These are phyloP conservation scores for Rhynchonycteris naso DNA, from an alignment of 2,797 vertebrate species.

Conservation along the genomic window DNA sequence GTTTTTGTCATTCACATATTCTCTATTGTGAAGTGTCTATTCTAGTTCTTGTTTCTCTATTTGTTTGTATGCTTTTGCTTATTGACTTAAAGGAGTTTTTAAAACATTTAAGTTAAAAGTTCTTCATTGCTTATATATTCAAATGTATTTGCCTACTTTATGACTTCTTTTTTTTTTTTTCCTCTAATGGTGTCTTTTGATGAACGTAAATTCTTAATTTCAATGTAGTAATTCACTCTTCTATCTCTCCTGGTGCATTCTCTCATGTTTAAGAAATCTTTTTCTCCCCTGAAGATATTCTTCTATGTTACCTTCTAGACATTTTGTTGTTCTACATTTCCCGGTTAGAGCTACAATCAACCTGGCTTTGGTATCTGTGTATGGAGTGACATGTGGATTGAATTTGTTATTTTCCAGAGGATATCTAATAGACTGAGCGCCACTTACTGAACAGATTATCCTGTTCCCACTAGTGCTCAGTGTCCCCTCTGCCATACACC, in stretches of 20 bases:
- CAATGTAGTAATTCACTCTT: background rate
- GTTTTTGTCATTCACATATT: background rate
- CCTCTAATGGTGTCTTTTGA: background rate
- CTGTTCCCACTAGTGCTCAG: background rate
- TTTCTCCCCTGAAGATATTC: background rate
- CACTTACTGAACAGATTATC: background rate
- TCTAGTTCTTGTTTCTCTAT: slow-evolving; percentile 12
- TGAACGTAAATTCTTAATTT: slow-evolving; percentile 16
- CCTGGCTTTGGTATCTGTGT: slow-evolving; percentile 24
- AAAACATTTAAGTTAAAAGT: slow-evolving; percentile 29
- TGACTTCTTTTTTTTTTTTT: background rate
- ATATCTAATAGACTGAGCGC: background rate
- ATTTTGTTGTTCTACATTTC: slow-evolving; percentile 17
- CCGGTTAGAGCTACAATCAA: background rate
- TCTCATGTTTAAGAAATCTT: background rate
- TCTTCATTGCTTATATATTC: background rate
- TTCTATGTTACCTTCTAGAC: background rate
- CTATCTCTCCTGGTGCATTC: background rate
- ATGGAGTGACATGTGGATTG: background rate
- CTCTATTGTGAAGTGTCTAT: background rate
- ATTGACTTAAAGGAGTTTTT: background rate
- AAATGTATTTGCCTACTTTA: background rate
- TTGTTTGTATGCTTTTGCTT: slow-evolving; percentile 23
- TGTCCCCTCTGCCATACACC: background rate
- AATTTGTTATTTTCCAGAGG: background rate